These are phyloP conservation scores for Ganaspis sp. DNA, from an alignment of 1,140 invertebrate genomes.

Conservation along the genomic window DNA sequence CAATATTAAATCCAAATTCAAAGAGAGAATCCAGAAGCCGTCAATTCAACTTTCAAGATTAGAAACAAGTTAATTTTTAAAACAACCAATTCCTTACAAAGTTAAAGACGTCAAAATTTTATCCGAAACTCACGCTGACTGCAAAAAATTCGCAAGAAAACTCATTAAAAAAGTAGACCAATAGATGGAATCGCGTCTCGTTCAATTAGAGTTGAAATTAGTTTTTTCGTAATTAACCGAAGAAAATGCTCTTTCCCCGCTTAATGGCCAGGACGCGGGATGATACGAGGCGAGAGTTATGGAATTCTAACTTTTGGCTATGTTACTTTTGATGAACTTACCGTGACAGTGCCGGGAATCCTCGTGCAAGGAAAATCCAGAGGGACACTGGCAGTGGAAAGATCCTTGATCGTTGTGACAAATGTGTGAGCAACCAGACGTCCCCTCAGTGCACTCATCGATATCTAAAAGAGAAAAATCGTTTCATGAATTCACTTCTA, in stretches of 20 bases:
- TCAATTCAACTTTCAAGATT: too few species aligned
- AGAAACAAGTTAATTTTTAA: too few species aligned
- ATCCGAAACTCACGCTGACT: background rate
- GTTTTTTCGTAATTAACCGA: constrained; percentile 18
- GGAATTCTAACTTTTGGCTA: background rate
- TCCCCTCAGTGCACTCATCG: constrained; percentile 85
- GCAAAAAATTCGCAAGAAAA: background rate
- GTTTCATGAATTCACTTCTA: background rate
- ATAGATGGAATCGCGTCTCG: background rate
- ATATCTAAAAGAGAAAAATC: constrained; percentile 81
- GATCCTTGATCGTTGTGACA: constrained; percentile 76
- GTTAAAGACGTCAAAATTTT: background rate
- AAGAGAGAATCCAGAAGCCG: too few species aligned
- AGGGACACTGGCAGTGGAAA: constrained; percentile 72
- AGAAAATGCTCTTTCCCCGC: background rate
- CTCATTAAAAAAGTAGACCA: constrained; percentile 21
- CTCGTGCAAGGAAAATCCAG: constrained; percentile 71
- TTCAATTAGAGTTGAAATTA: constrained; percentile 22
- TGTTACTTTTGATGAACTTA: constrained; percentile 31
- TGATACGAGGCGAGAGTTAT: background rate
- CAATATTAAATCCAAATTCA: too few species aligned
- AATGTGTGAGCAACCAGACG: constrained; percentile 79
- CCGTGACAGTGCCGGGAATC: constrained; percentile 82
- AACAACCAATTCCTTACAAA: background rate
- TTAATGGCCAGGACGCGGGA: background rate